phyloP scores from a whole-genome alignment of 2,888 invertebrate species.

The Epirrhoe alternata region DNA sequence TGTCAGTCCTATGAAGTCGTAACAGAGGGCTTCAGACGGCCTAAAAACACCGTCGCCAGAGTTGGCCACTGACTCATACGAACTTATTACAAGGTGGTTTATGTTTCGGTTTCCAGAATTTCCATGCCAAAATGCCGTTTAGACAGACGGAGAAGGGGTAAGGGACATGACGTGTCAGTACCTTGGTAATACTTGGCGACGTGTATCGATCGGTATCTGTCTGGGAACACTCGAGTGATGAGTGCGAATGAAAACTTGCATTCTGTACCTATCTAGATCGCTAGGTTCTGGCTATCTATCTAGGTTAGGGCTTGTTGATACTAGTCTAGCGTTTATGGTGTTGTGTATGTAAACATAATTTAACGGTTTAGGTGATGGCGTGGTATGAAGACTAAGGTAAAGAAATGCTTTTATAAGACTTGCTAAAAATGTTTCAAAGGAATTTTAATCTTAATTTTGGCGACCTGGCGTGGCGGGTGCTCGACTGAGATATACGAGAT shows the following conservation, averaged over 20 bases:
- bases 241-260: conserved; percentile 6
- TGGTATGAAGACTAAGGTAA: no score
- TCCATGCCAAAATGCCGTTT: conserved; percentile 8
- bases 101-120: no score
- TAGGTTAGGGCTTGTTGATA: background rate
- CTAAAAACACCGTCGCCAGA: no score
- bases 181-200: background rate
- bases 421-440: no score
- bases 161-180: background rate
- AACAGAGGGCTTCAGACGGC: no score
- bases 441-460: no score
- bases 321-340: background rate
- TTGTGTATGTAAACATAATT: background rate
- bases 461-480: no score
- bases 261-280: background rate
- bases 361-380: background rate
- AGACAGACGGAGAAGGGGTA: background rate
- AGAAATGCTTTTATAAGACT: no score
- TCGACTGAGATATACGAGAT: no score
- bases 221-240: conserved; percentile 18
- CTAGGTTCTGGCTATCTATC: no score
- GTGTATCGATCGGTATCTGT: conserved; percentile 18
- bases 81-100: background rate
- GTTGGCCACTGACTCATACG: no score
- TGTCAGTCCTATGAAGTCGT: no score